These are phyloP conservation scores for Camponotus floridanus DNA, from an alignment of 1,140 invertebrate genomes.

Conservation along the genomic window DNA sequence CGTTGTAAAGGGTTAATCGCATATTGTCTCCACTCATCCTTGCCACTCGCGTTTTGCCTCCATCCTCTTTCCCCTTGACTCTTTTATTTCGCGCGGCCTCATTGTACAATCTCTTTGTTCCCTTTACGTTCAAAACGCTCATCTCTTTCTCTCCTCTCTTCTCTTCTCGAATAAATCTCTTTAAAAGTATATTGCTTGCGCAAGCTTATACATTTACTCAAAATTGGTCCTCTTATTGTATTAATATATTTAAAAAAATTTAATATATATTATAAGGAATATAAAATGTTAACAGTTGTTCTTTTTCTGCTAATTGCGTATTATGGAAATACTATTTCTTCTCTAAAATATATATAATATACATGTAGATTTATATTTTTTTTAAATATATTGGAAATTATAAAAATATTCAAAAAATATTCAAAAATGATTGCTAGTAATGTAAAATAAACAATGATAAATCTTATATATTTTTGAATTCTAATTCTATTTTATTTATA, in stretches of 20 bases:
- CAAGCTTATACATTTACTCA: background rate
- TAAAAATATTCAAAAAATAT: background rate
- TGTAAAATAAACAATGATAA: background rate
- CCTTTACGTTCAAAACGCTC: conserved; percentile 2
- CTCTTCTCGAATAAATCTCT: conserved; percentile 45
- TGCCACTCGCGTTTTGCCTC: background rate
- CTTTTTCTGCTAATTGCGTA: background rate
- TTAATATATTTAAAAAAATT: background rate
- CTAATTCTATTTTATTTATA: background rate
- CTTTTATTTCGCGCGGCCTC: conserved; percentile 7
- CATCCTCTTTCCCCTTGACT: background rate
- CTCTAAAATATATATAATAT: background rate
- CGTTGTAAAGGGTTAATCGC: conserved; percentile 48
- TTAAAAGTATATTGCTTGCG: background rate
- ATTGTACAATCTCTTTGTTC: conserved; percentile 48
- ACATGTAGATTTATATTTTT: background rate
- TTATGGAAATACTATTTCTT: background rate
- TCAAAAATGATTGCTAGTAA: background rate
- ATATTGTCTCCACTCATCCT: conserved; percentile 25
- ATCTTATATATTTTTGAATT: background rate
- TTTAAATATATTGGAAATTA: background rate
- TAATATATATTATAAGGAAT: background rate
- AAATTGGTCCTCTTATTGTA: conserved; percentile 26
- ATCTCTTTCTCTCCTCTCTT: background rate
- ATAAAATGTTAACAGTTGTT: background rate